Base-by-base conservation (phyloP, 2,797 vertebrate species). In the Danio choprae region DNA sequence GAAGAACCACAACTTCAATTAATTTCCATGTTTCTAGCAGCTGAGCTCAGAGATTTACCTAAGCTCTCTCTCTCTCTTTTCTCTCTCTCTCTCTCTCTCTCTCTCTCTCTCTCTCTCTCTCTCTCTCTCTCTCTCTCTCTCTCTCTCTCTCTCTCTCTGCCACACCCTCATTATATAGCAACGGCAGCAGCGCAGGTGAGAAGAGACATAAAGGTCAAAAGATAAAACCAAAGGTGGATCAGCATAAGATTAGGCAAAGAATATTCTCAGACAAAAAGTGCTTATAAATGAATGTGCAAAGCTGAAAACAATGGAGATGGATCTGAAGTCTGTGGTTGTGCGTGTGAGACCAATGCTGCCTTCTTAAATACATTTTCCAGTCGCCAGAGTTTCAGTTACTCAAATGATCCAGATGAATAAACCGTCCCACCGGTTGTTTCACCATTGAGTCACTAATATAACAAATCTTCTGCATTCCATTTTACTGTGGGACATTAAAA, bases 1-100 rank as follows among this genome's bases (percentile, higher is more conserved):
- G 20, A 36, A 12, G 40, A 75, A 69, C 41, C 68, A 73, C 16
- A 58, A 83, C 70, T 88, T 87, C 82, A 83, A 81, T 88, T 78
- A 82, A 80, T 81, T 73, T 77, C 67, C 38, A 53, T 76, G 82
- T 78, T 79, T 83, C 38, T 72, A 77, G 40, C 77, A 48, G 46
- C 65, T 80, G 81, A 55, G 67, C 51, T 64, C 59, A 16, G 41
- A 16, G 41, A 20, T 41, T 56, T 64, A 59, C 64, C 7, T 36
- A 58, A 60, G 22, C 58, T 11, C 67, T 69, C 69, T 20, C 20
- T 65, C 63, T 74, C 59, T 70, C n/a, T n/a, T n/a, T 63, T 74
- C 48, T 62, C 76, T 76, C 18, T 73, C 50, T 65, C 48, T 43
- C 12, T 51, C 6, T 63, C 59, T 51, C 56, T 59, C 4, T 62